These are phyloP conservation scores for Drosophila suboccidentalis DNA, from an alignment of 2,888 invertebrate genomes.

Conservation along the genomic window DNA sequence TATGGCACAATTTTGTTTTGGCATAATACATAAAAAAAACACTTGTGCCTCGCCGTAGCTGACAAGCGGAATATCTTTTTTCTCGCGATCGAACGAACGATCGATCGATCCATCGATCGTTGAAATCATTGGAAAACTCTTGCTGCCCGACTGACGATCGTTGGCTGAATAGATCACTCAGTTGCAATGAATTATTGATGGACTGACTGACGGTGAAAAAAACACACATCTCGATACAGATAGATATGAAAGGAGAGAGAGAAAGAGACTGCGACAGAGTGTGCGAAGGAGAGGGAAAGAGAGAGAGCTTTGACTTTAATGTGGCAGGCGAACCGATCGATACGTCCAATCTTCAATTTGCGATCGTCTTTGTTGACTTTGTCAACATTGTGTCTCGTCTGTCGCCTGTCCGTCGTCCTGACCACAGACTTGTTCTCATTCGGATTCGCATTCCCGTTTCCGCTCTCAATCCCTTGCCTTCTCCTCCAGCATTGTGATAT, in stretches of 20 bases:
- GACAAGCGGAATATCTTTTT: conserved; percentile 80
- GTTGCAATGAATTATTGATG: conserved; percentile 77
- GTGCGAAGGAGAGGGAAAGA: not conserved
- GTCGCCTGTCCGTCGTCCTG: conserved; percentile 12
- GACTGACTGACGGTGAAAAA: conserved; percentile 44
- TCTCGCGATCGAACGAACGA: conserved; percentile 65
- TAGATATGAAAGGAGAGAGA: conserved; percentile 23
- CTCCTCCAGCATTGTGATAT: conserved; percentile 63
- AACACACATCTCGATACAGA: conserved; percentile 16
- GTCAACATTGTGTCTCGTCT: conserved; percentile 62
- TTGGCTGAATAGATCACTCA: conserved; percentile 73
- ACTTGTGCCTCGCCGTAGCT: conserved; percentile 66
- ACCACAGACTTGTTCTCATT: not conserved
- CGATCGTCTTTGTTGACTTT: conserved; percentile 68
- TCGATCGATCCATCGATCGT: conserved; percentile 29
- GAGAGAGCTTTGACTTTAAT: conserved; percentile 68
- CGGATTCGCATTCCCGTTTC: not conserved
- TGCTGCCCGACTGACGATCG: conserved; percentile 41
- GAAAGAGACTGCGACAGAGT: conserved; percentile 2
- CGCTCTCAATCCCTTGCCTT: conserved; percentile 5
- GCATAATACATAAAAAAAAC: conserved; percentile 60
- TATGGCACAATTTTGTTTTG: conserved; percentile 75
- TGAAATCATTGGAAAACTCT: conserved; percentile 4
- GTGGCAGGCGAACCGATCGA: conserved; percentile 67
- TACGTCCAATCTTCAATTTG: conserved; percentile 41